A percentile compares a stretch with the other conserved stretches of the same genome.
phyloP scores from a whole-genome alignment of 2,888 invertebrate species.

The Cyaniris semiargus region DNA sequence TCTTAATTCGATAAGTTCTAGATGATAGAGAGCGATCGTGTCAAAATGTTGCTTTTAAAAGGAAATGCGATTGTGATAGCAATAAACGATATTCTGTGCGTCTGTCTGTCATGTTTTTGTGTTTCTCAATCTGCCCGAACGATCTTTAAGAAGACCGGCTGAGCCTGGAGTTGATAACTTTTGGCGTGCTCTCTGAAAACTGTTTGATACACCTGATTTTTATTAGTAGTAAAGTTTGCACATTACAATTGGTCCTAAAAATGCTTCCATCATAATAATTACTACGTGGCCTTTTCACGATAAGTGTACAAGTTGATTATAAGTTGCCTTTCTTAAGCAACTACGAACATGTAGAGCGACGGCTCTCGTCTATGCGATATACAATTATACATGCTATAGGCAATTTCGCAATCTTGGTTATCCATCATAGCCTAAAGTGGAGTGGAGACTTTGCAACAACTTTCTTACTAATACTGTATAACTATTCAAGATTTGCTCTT shows the following conservation, averaged over 20 bases:
- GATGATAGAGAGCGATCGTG: conserved; percentile 15
- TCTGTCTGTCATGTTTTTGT: conserved; percentile 17
- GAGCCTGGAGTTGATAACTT: not conserved
- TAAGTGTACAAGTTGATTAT: no score
- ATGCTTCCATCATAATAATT: no score
- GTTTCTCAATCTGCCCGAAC: not conserved
- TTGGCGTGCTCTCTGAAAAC: not conserved
- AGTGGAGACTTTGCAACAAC: no score
- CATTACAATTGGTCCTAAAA: no score
- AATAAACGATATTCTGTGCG: conserved; percentile 6
- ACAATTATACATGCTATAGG: no score
- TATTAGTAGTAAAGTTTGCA: not conserved
- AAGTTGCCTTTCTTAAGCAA: no score
- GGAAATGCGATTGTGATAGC: not conserved
- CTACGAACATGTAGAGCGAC: no score
- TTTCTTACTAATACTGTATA: no score
- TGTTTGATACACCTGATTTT: not conserved
- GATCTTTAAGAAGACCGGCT: conserved; percentile 8
- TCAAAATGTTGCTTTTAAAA: conserved; percentile 11
- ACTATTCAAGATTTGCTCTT: no score
- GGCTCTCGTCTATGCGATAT: not conserved
- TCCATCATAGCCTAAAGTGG: no score
- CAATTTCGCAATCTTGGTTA: no score
- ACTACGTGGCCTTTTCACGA: no score
- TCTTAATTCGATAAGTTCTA: conserved; percentile 6